A percentile compares a stretch with the other conserved stretches of the same genome.
Evolutionary conservation across 2,113 vertebrate species (phyloP).

Genomic region (Callipepla californica): DNA sequence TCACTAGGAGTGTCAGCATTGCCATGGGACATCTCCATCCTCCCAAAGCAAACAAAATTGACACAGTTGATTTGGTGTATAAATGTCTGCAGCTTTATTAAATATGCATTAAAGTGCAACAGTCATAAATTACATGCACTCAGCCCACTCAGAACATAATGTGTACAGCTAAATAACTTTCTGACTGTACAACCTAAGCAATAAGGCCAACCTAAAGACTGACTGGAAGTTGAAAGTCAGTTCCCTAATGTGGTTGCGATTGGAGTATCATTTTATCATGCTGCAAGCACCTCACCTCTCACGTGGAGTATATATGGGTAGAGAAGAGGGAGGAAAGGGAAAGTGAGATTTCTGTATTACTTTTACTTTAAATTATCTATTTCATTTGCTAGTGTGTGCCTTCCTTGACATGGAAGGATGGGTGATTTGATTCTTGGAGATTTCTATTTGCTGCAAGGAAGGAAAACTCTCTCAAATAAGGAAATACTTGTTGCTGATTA

Average conservation of each 20-base stretch:
- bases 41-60: conserved; percentile 77
- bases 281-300: conserved; percentile 8
- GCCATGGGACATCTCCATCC: conserved; percentile 64
- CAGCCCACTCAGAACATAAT: conserved; percentile 71
- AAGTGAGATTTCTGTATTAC: conserved; percentile 26
- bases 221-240: conserved; percentile 34
- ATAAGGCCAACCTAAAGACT: conserved; percentile 65
- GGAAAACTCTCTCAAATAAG: not conserved
- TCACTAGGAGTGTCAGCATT: conserved; percentile 58
- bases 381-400: not conserved
- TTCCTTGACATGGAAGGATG: not conserved
- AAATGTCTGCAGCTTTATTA: conserved; percentile 78
- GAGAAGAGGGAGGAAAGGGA: not conserved
- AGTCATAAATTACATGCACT: conserved; percentile 77
- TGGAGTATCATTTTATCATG: conserved; percentile 48
- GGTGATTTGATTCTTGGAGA: not conserved
- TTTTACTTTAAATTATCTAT: conserved; percentile 35
- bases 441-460: not conserved
- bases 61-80: conserved; percentile 78
- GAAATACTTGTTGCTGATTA: not conserved
- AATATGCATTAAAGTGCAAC: conserved; percentile 79
- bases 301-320: not conserved
- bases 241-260: not conserved
- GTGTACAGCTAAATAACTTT: conserved; percentile 76
- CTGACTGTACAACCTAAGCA: conserved; percentile 66